These are phyloP conservation scores for Spodoptera frugiperda DNA, from an alignment of 1,140 invertebrate species.

Conservation along the genomic window DNA sequence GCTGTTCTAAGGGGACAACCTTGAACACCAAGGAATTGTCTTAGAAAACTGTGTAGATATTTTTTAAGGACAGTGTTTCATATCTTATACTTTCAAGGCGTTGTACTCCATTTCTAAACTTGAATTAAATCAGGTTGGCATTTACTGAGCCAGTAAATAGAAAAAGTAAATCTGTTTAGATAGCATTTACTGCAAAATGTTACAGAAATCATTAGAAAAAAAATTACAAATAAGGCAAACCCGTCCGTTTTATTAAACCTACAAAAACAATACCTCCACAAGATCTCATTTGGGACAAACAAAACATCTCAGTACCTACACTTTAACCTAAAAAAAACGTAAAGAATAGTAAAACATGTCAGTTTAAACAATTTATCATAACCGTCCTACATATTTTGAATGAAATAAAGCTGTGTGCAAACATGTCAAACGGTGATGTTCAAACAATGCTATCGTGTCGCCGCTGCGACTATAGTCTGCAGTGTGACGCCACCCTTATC, in stretches of 20 bases:
- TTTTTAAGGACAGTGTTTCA: not conserved
- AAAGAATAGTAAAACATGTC: not conserved
- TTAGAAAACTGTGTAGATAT: not conserved
- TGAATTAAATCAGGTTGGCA: no score
- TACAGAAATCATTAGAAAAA: no score
- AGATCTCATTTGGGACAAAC: not conserved
- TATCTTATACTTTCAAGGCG: no score
- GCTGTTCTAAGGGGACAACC: not conserved
- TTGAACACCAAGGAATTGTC: not conserved
- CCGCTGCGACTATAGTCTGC: conserved; percentile 16
- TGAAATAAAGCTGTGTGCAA: conserved; percentile 37
- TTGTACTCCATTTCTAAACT: no score
- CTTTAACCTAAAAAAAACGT: not conserved
- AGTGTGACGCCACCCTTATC: conserved; percentile 48
- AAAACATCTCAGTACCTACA: not conserved
- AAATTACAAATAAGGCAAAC: no score
- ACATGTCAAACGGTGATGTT: conserved; percentile 33
- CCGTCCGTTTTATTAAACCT: no score
- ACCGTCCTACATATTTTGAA: conserved; percentile 38
- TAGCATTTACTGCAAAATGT: no score
- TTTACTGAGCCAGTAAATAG: no score
- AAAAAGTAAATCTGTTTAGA: no score
- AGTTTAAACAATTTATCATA: not conserved
- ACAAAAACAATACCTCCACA: not conserved
- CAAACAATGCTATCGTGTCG: conserved; percentile 44